Conservation (phyloP, 2,888 invertebrate species). For the Agriopis aurantiaria region DNA sequence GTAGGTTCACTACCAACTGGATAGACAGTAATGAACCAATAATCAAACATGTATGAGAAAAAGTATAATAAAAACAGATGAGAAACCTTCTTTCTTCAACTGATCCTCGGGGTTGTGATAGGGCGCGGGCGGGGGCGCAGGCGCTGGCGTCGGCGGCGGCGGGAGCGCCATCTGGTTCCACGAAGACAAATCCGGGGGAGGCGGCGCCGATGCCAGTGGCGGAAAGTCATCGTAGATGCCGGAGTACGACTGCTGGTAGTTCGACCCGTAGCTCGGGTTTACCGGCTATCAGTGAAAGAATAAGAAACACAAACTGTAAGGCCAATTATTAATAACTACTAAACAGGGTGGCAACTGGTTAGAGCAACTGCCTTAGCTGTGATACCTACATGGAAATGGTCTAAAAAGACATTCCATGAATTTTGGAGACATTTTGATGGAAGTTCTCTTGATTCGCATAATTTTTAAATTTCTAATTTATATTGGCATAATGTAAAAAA, state of each 20-base stretch:
- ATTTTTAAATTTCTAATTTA: too few relatives aligned
- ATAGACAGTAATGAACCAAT: background rate
- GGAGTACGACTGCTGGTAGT: conserved; percentile 69
- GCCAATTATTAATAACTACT: too few relatives aligned
- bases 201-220: conserved; percentile 51
- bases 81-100: conserved; percentile 82
- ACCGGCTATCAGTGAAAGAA: conserved; percentile 46
- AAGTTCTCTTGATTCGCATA: too few relatives aligned
- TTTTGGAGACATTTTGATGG: too few relatives aligned
- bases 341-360: too few relatives aligned
- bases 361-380: too few relatives aligned
- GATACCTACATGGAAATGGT: too few relatives aligned
- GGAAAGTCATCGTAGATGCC: conserved; percentile 79
- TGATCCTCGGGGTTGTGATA: conserved; percentile 77
- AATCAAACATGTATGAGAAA: background rate
- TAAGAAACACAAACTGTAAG: background rate
- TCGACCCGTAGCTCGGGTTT: conserved; percentile 54
- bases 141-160: conserved; percentile 58
- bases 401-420: too few relatives aligned
- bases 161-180: conserved; percentile 82
- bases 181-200: conserved; percentile 57
- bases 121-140: conserved; percentile 60
- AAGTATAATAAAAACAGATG: background rate
- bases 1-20: too few relatives aligned
- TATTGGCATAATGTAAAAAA: too few relatives aligned